Base-by-base conservation (phyloP, 1,140 invertebrate genomes). In the Brachionus koreanus region DNA sequence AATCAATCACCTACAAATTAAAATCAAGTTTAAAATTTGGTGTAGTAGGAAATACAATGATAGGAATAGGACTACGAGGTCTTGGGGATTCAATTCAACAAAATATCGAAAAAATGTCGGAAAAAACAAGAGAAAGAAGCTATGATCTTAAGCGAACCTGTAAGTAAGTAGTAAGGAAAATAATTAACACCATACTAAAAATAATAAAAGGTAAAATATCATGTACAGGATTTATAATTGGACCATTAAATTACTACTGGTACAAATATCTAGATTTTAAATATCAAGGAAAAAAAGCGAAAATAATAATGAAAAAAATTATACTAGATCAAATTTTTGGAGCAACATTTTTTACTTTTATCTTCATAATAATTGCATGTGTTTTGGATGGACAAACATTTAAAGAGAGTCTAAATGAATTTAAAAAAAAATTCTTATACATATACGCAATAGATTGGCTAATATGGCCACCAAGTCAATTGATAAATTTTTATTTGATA, bases 401-500 rank as follows among this genome's bases (percentile, higher is more conserved):
- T 7, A 42, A n/a, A 0, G 49, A 82, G 5, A 83, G 77, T 77
- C 16, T 82, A 12, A 37, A 25, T 23, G 84, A 85, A 63, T 83
- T 85, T 25, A 75, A 23, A 23, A 10, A 82, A 16, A 85, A 85
- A 74, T 85, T 85, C 63, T 75, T 69, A 42, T 57, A 52, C 7
- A 82, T 85, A 13, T 85, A 85, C 65, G 29, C 83, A 75, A 84
- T 84, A 83, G 84, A 85, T 25, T 85, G 84, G 81, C 13, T 84
- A 6, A 46, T 85, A n/a, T 85, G 84, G 84, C 84, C 84, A 33
- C 77, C 84, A 43, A 82, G 74, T 63, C 84, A 85, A 67, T 63
- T 82, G 7, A 39, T 85, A 61, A 85, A 85, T 75, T 85, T 85
- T 74, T 82, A 23, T 35, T 82, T 84, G 23, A 16, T 85, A 9